phyloP scores from a whole-genome alignment of 2,888 invertebrate genomes.

The Philereme transversata region DNA sequence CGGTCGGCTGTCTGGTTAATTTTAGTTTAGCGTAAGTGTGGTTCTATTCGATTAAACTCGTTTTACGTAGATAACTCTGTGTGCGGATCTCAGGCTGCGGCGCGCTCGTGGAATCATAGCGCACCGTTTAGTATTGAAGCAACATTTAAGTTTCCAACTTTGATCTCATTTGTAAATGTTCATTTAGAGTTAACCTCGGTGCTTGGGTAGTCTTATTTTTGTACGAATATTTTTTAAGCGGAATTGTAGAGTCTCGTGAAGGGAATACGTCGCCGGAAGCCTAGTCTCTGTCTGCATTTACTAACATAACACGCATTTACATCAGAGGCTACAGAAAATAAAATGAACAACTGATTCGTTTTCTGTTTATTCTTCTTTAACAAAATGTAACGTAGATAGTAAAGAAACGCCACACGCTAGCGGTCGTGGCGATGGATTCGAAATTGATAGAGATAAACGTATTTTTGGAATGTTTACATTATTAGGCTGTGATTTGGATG shows the following conservation, averaged over 20 bases:
- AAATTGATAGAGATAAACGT: conserved; percentile 34
- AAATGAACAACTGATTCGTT: conserved; percentile 3
- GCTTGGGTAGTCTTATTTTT: conserved; percentile 62
- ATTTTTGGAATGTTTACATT: conserved; percentile 65
- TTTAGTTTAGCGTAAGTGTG: conserved; percentile 52
- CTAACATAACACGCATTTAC: conserved; percentile 34
- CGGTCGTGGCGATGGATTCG: conserved; percentile 15
- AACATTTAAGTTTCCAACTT: conserved; percentile 55
- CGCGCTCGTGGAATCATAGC: conserved; percentile 40
- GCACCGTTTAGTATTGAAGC: conserved; percentile 25
- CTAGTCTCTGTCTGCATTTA: conserved; percentile 63
- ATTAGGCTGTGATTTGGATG: conserved; percentile 73
- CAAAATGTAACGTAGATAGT: conserved; percentile 10
- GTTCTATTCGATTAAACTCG: conserved; percentile 43
- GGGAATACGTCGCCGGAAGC: conserved; percentile 4
- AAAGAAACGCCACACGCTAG: conserved; percentile 7
- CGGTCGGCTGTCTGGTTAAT: conserved; percentile 36
- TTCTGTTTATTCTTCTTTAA: conserved; percentile 1
- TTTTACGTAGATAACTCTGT: conserved; percentile 35
- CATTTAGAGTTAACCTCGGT: conserved; percentile 55
- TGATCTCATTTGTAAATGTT: conserved; percentile 66
- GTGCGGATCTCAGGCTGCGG: conserved; percentile 51
- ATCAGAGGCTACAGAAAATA: conserved; percentile 29
- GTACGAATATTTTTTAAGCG: conserved; percentile 36
- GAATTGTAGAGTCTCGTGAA: conserved; percentile 1